Evolutionary conservation across 53 echinoderm and acorn worm species (phyloP).

Genomic region (Stichopus horrens): DNA sequence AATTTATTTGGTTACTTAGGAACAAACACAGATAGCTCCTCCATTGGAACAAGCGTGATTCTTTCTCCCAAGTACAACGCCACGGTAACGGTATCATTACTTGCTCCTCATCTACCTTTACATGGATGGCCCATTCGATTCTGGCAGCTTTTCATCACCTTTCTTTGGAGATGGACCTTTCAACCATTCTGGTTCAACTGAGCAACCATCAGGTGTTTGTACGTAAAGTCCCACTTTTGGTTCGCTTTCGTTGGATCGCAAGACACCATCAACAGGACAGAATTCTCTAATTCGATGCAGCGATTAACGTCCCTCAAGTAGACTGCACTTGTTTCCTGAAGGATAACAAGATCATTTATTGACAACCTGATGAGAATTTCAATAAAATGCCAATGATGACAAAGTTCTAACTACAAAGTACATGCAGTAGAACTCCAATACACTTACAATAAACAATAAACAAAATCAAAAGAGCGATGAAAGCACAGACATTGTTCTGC

Average conservation of each 20-base stretch:
- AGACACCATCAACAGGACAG: constrained; percentile 31
- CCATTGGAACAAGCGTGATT: no score
- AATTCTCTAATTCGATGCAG: constrained; percentile 57
- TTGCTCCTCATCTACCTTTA: not conserved
- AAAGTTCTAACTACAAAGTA: no score
- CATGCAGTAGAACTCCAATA: no score
- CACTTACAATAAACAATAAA: no score
- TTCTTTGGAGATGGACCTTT: not conserved
- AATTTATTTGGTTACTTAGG: no score
- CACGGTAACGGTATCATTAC: no score
- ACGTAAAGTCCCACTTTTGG: constrained; percentile 65
- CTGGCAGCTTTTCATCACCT: not conserved
- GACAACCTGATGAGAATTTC: not conserved
- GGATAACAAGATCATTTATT: not conserved
- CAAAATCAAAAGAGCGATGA: no score
- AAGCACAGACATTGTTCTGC: no score
- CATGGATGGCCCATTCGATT: not conserved
- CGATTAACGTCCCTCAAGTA: constrained; percentile 48
- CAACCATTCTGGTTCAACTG: constrained; percentile 3
- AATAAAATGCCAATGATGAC: no score
- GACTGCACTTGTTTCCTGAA: constrained; percentile 61
- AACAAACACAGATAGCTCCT: no score
- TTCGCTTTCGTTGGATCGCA: constrained; percentile 48
- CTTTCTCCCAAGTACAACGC: no score
- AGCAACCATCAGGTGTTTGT: constrained; percentile 44